phyloP scores from a whole-genome alignment of 2,888 invertebrate genomes.

The Macaria notata region DNA sequence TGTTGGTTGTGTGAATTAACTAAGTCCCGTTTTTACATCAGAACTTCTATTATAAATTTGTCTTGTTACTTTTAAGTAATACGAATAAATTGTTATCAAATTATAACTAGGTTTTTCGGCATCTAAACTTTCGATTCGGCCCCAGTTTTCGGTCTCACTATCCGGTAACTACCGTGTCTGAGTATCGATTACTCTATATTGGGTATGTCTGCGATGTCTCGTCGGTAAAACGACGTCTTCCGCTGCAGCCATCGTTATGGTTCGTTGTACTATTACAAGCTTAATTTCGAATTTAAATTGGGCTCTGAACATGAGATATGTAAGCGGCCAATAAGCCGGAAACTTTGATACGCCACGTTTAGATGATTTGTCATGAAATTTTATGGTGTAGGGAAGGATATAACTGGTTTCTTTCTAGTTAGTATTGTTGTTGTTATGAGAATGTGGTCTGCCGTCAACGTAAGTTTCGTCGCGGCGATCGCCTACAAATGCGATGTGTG shows the following conservation, averaged over 20 bases:
- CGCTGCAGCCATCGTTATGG: conserved; percentile 29
- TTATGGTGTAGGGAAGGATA: too few relatives aligned
- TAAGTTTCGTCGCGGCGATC: too few relatives aligned
- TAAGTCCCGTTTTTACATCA: too few relatives aligned
- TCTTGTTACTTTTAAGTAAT: too few relatives aligned
- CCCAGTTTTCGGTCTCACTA: conserved; percentile 17
- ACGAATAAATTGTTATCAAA: too few relatives aligned
- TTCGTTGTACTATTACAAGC: conserved; percentile 27
- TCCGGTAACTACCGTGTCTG: conserved; percentile 32
- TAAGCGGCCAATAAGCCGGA: conserved; percentile 1
- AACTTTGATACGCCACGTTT: not conserved
- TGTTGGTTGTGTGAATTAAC: too few relatives aligned
- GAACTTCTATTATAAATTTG: too few relatives aligned
- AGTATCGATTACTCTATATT: conserved; percentile 44
- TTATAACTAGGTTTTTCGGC: not conserved
- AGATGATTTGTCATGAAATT: too few relatives aligned
- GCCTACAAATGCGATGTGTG: too few relatives aligned
- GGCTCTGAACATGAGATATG: conserved; percentile 3
- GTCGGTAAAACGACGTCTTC: conserved; percentile 41
- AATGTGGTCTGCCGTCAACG: too few relatives aligned
- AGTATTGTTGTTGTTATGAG: too few relatives aligned
- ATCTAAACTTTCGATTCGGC: conserved; percentile 8
- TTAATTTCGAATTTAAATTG: conserved; percentile 22
- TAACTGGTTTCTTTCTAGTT: too few relatives aligned
- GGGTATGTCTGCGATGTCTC: conserved; percentile 39